A percentile compares a stretch with the other conserved stretches of the same genome.
Evolutionary conservation across 2,113 vertebrate genomes (phyloP).

Genomic region (Globicephala melas): DNA sequence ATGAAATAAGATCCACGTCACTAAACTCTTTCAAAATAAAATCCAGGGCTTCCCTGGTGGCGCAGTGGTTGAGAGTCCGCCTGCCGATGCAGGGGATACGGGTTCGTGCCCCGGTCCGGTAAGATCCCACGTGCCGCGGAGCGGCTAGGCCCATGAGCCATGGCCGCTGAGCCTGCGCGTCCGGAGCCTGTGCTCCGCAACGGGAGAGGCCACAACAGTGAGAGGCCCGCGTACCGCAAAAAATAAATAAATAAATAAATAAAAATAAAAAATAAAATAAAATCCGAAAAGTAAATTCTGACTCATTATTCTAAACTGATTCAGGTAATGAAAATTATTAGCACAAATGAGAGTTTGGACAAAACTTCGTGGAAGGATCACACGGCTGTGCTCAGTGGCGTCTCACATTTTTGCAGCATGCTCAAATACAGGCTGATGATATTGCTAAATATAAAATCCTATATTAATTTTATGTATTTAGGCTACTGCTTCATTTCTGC

Average conservation of each 20-base stretch:
- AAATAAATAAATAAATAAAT: too few relatives aligned
- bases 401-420: not conserved
- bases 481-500: constrained; percentile 57
- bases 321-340: not conserved
- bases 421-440: not conserved
- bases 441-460: constrained; percentile 57
- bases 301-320: not conserved
- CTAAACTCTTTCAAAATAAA: not conserved
- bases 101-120: too few relatives aligned
- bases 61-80: too few relatives aligned
- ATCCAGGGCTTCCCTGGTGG: too few relatives aligned
- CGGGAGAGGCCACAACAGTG: too few relatives aligned
- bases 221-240: too few relatives aligned
- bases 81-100: too few relatives aligned
- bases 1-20: not conserved
- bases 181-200: too few relatives aligned
- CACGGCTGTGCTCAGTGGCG: rapidly evolving
- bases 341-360: not conserved
- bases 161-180: too few relatives aligned
- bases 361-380: not conserved
- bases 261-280: not conserved
- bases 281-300: not conserved
- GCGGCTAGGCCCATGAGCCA: too few relatives aligned
- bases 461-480: constrained; percentile 75
- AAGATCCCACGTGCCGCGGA: too few relatives aligned